These are phyloP conservation scores for Triops longicaudatus DNA, from an alignment of 1,140 invertebrate species.

Conservation along the genomic window DNA sequence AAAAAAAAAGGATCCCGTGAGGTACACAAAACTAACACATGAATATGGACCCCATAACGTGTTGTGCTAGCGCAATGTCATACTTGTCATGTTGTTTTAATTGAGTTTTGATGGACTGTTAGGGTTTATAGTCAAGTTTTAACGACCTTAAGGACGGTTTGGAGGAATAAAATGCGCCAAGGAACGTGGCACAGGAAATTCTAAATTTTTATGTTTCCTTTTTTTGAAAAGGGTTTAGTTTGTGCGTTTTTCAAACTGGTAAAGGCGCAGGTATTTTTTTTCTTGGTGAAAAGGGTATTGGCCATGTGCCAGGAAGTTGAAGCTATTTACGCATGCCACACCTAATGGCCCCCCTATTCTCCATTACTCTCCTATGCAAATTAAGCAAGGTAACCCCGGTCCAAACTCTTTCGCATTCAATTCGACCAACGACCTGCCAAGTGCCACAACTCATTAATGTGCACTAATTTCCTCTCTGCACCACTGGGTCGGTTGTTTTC, in stretches of 20 bases:
- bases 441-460: conserved; percentile 15
- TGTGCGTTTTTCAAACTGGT: background rate
- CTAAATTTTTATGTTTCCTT: background rate
- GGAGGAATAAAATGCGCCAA: too few species aligned
- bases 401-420: background rate
- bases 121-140: too few species aligned
- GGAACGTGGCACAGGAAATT: background rate
- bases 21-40: background rate
- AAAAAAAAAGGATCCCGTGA: background rate
- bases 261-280: background rate
- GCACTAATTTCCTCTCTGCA: background rate
- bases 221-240: background rate
- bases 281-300: background rate
- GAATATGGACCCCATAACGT: background rate
- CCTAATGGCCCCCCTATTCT: conserved; percentile 2
- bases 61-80: background rate
- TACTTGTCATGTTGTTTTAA: conserved; percentile 4
- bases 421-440: conserved; percentile 14
- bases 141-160: too few species aligned
- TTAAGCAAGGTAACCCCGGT: background rate
- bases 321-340: conserved; percentile 7
- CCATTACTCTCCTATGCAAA: conserved; percentile 15
- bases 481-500: too few species aligned
- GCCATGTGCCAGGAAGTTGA: conserved; percentile 6
- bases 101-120: conserved; percentile 1